Evolutionary conservation across 2,797 vertebrate species (phyloP), one percentile per base, ranked within the genome.

Genomic region (Acipenser transmontanus): DNA sequence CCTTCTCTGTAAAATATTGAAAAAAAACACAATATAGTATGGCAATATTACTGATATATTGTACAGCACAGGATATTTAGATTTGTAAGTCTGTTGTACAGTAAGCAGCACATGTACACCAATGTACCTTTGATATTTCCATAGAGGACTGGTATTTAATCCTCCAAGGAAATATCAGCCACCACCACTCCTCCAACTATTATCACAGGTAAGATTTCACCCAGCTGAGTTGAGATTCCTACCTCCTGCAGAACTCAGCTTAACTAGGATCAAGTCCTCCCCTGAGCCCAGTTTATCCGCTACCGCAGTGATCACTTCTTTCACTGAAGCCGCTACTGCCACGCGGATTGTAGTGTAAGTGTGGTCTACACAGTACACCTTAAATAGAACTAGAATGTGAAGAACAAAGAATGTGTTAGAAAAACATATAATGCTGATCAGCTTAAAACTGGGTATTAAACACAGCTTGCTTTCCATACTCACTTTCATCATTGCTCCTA

Each of bases 231-330:
- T 34, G 49, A 20, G 63, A 57, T 72, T 76, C 82, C 84, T 91
- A 99, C 97, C 97, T 95, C 97, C 95, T 68, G 94, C 91, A 0
- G 97, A 98, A 76, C 93, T 98, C 87, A 98, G 93, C 87, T 88
- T 91, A 68, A 98, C 93, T 56, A 99, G 86, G 70, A 95, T 88
- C 76, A 97, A 89, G 73, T 94, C 91, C 81, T 97, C 95, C 7
- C 87, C 92, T 59, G 95, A 97, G 69, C 95, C 93, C 81, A 99
- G 91, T 77, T 98, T 99, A 85, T 99, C 97, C 0, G 94, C 90
- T 68, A 96, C 92, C 0, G 95, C 94, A 0, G 84, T 70, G 72
- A 95, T 90, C 77, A 99, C 92, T 81, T 99, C 97, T 74, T 89
- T 92, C 82, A 97, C 97, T 0, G 93, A 94, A 67, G 96, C 89